Conservation (phyloP, 2,888 invertebrate species). For the Watsonalla cultraria region DNA sequence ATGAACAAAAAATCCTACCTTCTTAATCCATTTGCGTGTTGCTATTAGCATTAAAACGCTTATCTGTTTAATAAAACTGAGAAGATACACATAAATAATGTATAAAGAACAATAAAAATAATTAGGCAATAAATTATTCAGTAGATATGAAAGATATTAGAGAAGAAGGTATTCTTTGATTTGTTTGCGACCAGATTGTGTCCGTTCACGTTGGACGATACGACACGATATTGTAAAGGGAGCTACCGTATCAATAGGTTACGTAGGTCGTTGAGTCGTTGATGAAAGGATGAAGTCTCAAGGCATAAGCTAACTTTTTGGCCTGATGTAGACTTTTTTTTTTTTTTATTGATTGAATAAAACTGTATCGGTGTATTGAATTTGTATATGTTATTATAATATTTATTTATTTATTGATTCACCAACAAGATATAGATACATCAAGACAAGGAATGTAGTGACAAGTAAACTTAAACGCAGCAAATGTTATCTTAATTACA, state of each 20-base stretch:
- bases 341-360: too few relatives aligned
- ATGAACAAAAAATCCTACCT: slow-evolving; percentile 10
- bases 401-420: too few relatives aligned
- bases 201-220: slow-evolving; percentile 21
- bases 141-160: slow-evolving; percentile 44
- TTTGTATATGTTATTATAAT: too few relatives aligned
- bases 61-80: slow-evolving; percentile 44
- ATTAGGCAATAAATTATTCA: slow-evolving; percentile 53
- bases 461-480: too few relatives aligned
- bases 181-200: slow-evolving; percentile 20
- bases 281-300: not conserved
- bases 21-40: slow-evolving; percentile 33
- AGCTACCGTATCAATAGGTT: not conserved
- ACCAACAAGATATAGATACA: too few relatives aligned
- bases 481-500: too few relatives aligned
- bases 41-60: slow-evolving; percentile 51
- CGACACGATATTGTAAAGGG: slow-evolving; percentile 8
- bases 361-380: too few relatives aligned
- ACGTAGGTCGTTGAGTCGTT: not conserved
- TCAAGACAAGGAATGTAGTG: too few relatives aligned
- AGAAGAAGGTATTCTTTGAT: slow-evolving; percentile 16
- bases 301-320: too few relatives aligned
- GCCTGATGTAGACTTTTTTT: too few relatives aligned
- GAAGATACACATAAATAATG: slow-evolving; percentile 33
- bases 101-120: slow-evolving; percentile 54